Evolutionary conservation across 2,888 invertebrate species (phyloP), one percentile per base, ranked within the genome.

Genomic region (Ochropacha duplaris): DNA sequence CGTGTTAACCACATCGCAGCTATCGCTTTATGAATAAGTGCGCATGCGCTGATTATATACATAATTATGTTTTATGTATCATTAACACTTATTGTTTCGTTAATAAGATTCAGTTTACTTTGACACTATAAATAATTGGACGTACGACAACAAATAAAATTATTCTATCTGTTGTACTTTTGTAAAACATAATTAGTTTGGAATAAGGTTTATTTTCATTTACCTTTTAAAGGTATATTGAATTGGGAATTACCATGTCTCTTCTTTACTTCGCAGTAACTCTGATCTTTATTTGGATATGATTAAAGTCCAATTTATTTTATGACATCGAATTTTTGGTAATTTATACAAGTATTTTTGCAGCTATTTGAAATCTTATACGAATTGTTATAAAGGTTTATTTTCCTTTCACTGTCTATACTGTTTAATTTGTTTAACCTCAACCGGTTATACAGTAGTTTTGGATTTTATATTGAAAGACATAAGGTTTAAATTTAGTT

Each of bases 1-100:
- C 84, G 86, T 74, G 75, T 67, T 64, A 49, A 63, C 76, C 78
- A 74, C 88, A 87, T 88, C 68, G 62, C 67, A 66, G 63, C 65
- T 68, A 60, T 64, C 62, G 39, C 65, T 57, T 50, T 72, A 67
- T 76, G 71, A 65, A 52, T 52, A 19, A 9, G 31, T 68, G 68
- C 69, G 66, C 66, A 5, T 50, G 59, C 62, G 63, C 34, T 50
- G 54, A 22, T 49, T 50, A 51, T 19, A 16, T 26, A n/a, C 26
- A 9, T 31, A 22, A n/a, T n/a, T n/a, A 12, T 19, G 31, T 31
- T 52, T 52, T 1, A 22, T n/a, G 12, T 22, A 3, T 12, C 12
- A 51, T 16, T 28, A 2, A 51, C 11, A 16, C 50, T 16, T 51
- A 51, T 3, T 14, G 1, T 4, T 19, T 16, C 4, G 2, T 2